Evolutionary conservation across 2,797 vertebrate genomes (phyloP).

Genomic region (Pseudochirops corinnae): DNA sequence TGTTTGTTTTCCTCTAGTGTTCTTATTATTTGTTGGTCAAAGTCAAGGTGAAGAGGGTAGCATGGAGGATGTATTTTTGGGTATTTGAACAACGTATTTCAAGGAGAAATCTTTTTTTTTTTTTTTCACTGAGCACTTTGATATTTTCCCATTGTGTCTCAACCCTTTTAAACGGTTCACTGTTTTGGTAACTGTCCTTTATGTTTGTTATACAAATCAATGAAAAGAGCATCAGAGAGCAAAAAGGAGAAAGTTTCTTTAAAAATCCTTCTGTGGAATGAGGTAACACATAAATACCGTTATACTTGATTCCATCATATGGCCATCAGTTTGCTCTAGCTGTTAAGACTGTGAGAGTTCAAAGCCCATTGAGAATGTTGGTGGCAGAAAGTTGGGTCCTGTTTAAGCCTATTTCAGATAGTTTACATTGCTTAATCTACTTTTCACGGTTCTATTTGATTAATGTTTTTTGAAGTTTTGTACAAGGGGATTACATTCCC

Average conservation of each 20-base stretch:
- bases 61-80: background rate
- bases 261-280: background rate
- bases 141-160: background rate
- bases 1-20: background rate
- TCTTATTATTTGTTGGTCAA: background rate
- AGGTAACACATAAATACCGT: constrained; percentile 4
- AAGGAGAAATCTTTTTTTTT: background rate
- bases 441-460: constrained; percentile 2
- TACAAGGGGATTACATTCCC: background rate
- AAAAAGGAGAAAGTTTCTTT: background rate
- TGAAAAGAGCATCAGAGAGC: background rate
- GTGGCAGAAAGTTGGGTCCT: constrained; percentile 2
- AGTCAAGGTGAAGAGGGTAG: background rate
- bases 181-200: background rate
- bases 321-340: constrained; percentile 28
- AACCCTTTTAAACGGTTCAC: background rate
- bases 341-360: constrained; percentile 42
- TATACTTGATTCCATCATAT: constrained; percentile 26
- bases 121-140: background rate
- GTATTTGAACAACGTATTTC: background rate
- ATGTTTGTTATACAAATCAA: constrained; percentile 1
- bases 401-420: constrained; percentile 16
- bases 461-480: background rate
- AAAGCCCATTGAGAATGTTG: constrained; percentile 25
- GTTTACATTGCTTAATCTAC: constrained; percentile 12